Base-by-base conservation (phyloP, 2,797 vertebrate genomes). In the Gallinago solitaria region DNA sequence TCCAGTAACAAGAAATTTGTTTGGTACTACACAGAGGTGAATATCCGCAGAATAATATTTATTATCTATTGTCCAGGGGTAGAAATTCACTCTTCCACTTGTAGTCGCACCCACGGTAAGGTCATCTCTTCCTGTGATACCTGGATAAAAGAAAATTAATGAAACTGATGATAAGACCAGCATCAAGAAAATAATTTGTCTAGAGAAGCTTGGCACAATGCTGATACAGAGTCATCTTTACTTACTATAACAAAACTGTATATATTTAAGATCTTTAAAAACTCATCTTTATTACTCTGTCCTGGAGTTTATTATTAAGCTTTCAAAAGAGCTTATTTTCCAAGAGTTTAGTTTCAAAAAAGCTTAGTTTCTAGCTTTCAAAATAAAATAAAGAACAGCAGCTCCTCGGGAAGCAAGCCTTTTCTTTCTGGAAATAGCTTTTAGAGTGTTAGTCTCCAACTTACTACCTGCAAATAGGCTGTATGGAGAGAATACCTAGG, bases 61-160 rank as follows among this genome's bases (percentile, higher is more conserved):
- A 97, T 99, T 99, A 97, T 99, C 99, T 97, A 99, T 99, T 17
- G 98, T 99, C 99, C 99, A 99, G 53, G 99, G 99, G 94, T 99
- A 99, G 97, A 98, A 99, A 69, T 96, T 96, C 74, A 99, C 99
- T 12, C 96, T 90, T n/a, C 98, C 98, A 6, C 96, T 97, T 28
- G 95, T 94, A 78, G 98, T 96, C 9, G 95, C 95, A 57, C 98
- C 98, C 82, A 98, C 98, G 16, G 90, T 69, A 47, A 97, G 92
- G 82, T 98, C 98, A 60, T 98, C 98, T 63, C 92, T 95, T 63
- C 97, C 98, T 64, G 99, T 97, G 96, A 99, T 99, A 93, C 99
- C 99, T 99, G 94, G 51, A 82, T 24, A 84, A 83, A 95, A 96
- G 81, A 84, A 88, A 48, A 91, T 6, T 56, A 81, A 16, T 15